phyloP scores from a whole-genome alignment of 1,140 invertebrate genomes.

The Penaeus vannamei region DNA sequence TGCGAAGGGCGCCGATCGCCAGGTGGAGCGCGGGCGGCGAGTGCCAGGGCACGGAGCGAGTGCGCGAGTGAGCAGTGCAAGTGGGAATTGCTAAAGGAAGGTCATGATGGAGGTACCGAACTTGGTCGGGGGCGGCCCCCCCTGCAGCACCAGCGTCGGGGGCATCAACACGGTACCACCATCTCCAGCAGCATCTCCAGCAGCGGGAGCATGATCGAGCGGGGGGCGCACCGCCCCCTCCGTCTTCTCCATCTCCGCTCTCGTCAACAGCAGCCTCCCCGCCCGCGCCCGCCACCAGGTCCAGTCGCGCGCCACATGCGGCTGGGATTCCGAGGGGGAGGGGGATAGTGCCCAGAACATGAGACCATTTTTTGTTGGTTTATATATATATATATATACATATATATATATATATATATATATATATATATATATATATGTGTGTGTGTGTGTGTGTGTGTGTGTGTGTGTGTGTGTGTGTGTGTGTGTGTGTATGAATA shows the following conservation, averaged over 20 bases:
- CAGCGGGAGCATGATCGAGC: slow-evolving; percentile 38
- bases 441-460: no score
- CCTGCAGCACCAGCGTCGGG: slow-evolving; percentile 30
- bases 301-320: no score
- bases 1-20: not conserved
- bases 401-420: no score
- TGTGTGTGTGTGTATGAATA: no score
- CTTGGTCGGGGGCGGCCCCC: slow-evolving; percentile 42
- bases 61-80: not conserved
- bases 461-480: no score
- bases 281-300: slow-evolving; percentile 48
- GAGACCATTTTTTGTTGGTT: no score
- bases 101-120: slow-evolving; percentile 62
- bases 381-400: no score
- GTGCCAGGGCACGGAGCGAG: not conserved
- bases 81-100: not conserved
- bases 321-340: no score
- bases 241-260: slow-evolving; percentile 56
- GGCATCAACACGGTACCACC: slow-evolving; percentile 35
- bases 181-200: slow-evolving; percentile 32
- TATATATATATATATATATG: no score
- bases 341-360: no score
- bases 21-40: not conserved
- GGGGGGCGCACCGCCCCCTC: slow-evolving; percentile 45
- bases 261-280: slow-evolving; percentile 59